Evolutionary conservation across 2,888 invertebrate species (phyloP), one percentile per base, ranked within the genome.

Genomic region (Cinara cedri): DNA sequence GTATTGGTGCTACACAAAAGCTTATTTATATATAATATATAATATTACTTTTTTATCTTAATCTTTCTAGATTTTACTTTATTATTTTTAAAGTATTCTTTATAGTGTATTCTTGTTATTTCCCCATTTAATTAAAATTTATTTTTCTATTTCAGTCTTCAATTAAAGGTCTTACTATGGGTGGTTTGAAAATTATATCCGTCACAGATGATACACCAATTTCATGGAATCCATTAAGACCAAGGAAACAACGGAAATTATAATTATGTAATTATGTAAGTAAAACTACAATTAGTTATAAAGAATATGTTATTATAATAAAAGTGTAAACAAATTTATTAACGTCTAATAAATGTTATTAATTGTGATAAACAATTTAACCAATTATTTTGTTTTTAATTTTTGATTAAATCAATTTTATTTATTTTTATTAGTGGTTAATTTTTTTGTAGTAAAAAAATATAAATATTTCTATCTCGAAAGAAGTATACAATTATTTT

Each of bases 151-250:
- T 82, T 82, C 87, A 96, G 96, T 91, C 97, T 63, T 91, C 96
- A 8, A 91, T 98, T 65, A 97, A 97, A 87, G 98, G 98, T 1
- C 86, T 98, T 24, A 92, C 96, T 87, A 93, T 97, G 92, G 92
- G 93, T 71, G 98, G 98, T 16, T 85, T 97, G 54, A 90, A 95
- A 82, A 92, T 98, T 83, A 89, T 97, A 21, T 97, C 97, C 9
- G 90, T 98, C 75, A 96, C 97, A n/a, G 98, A 98, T 85, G 90
- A 88, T 83, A 97, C 98, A 0, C 90, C 88, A 75, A 92, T 97
- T 8, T 92, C 94, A 0, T 93, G 91, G 91, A 90, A 90, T 86
- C 92, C 94, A 49, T 92, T 92, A 3, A 88, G 97, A 82, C 90
- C 97, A 44, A 90, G 93, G 83, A 97, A 97, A 87, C 92, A 91